phyloP scores from a whole-genome alignment of 2,113 vertebrate species.

The Gobio gobio region DNA sequence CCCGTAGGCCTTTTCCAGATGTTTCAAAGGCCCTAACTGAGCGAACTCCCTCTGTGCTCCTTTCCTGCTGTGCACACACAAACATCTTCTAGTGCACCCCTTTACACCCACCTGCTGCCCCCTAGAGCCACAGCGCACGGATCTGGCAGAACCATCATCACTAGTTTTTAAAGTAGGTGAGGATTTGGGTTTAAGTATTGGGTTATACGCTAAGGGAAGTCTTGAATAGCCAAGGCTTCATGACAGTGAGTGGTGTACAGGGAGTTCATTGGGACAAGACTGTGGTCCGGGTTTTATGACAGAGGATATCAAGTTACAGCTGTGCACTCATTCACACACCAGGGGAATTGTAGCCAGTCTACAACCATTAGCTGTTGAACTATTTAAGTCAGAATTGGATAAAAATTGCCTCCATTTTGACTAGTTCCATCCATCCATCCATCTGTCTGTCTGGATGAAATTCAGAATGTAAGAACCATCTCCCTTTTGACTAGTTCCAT shows the following conservation, averaged over 20 bases:
- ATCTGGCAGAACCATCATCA: not conserved
- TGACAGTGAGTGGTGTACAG: slow-evolving; percentile 18
- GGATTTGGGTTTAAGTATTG: slow-evolving; percentile 15
- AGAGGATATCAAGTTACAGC: not conserved
- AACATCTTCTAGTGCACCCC: slow-evolving; percentile 33
- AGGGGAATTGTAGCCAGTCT: slow-evolving; percentile 13
- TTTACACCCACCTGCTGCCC: slow-evolving; percentile 44
- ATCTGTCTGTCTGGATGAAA: not conserved
- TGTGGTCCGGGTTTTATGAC: not conserved
- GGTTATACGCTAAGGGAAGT: slow-evolving; percentile 1
- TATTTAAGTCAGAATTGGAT: not conserved
- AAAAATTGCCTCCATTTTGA: not conserved
- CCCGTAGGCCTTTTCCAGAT: slow-evolving; percentile 77
- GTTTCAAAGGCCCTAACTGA: slow-evolving; percentile 59
- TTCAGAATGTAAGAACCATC: too few relatives aligned
- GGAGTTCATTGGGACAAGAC: not conserved
- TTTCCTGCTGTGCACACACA: slow-evolving; percentile 20
- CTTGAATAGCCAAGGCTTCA: not conserved
- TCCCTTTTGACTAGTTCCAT: too few relatives aligned
- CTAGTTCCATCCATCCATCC: not conserved
- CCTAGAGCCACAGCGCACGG: not conserved
- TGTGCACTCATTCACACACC: not conserved
- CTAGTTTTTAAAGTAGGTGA: not conserved
- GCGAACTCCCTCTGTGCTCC: slow-evolving; percentile 25
- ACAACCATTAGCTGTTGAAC: not conserved